Evolutionary conservation across 2,113 vertebrate species (phyloP).

Genomic region (Verasper variegatus): DNA sequence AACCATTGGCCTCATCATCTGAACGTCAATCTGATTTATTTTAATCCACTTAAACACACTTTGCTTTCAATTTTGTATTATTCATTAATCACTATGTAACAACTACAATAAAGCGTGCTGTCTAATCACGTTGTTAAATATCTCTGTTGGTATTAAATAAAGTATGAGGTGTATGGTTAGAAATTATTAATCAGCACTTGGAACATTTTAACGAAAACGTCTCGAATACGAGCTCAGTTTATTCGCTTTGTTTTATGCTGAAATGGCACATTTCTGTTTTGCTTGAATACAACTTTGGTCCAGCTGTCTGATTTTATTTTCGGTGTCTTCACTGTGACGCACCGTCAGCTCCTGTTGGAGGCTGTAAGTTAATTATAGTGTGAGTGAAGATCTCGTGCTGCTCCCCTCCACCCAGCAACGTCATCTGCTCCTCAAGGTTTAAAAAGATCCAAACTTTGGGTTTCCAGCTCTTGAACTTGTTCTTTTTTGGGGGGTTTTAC

Average conservation of each 20-base stretch:
- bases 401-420: not conserved
- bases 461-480: not conserved
- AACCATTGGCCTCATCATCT: not conserved
- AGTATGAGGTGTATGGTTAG: too few species aligned
- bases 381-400: not conserved
- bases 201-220: not conserved
- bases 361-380: conserved; percentile 9
- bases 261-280: not conserved
- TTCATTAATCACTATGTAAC: too few species aligned
- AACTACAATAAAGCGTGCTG: not conserved
- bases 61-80: not conserved
- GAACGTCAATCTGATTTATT: conserved; percentile 12
- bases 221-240: not conserved
- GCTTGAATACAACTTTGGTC: not conserved
- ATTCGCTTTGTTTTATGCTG: not conserved
- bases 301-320: not conserved
- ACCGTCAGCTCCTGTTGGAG: conserved; percentile 1
- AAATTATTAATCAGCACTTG: not conserved
- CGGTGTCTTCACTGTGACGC: not conserved
- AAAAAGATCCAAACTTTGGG: not conserved
- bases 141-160: not conserved
- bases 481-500: not conserved
- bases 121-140: not conserved
- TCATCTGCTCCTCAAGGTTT: not conserved
- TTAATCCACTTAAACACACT: not conserved